Evolutionary conservation across 1,140 invertebrate genomes (phyloP), one percentile per base, ranked within the genome.

Genomic region (Achatina immaculata): DNA sequence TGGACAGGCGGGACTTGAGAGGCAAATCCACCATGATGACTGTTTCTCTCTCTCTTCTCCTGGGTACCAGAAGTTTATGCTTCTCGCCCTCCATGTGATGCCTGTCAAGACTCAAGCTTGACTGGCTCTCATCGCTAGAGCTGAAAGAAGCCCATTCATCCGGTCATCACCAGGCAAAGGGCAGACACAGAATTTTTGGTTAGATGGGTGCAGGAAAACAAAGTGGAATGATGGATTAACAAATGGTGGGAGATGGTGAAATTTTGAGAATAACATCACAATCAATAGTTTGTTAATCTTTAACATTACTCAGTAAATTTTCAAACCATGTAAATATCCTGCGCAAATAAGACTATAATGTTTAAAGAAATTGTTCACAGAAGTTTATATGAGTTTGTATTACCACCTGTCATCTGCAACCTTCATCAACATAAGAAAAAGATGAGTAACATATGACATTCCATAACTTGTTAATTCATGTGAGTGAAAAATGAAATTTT

Each of bases 1-100:
- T 78, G 76, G 76, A 68, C 19, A 78, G 76, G 19, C 76, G 58
- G 24, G 76, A 78, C 76, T 78, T 78, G 14, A 51, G 7, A 40
- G 58, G 76, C 11, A 43, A 21, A 69, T 78, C 76, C 62, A 78
- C 36, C 28, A 62, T 36, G 14, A 76, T 38, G 38, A 68, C 42
- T 16, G 36, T 62, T 31, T 68, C 76, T 28, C 40, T 62, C 28
- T 62, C 75, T 31, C 43, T 78, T 43, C 31, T 69, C 62, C 65
- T 77, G 11, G 28, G 14, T 69, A 40, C 68, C 40, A 78, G 45
- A 68, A 78, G 76, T 31, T 66, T 4, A 78, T 78, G 68, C 76
- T 78, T 78, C 62, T 78, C 76, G 11, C 31, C 36, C 38, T 19
- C 31, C 58, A n/a, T 19, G 21, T 68, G 76, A 68, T 38, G 31